Evolutionary conservation across 2,888 invertebrate genomes (phyloP).

Genomic region (Eupithecia pulchellata): DNA sequence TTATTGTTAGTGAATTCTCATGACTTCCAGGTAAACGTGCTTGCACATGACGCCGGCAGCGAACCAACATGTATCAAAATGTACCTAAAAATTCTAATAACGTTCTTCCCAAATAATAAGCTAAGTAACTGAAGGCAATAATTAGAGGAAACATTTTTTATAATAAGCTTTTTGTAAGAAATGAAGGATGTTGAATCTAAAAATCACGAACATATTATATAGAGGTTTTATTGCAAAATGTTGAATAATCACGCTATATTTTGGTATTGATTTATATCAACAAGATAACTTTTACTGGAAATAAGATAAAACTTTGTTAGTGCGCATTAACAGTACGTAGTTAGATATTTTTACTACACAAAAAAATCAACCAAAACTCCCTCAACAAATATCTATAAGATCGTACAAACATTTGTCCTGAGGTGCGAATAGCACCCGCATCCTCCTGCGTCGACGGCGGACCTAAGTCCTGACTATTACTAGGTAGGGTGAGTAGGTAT

Average conservation of each 20-base stretch:
- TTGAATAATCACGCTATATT: neutral
- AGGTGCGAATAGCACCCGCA: too few relatives aligned
- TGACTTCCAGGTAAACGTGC: constrained; percentile 70
- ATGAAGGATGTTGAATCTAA: neutral
- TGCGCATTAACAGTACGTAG: too few relatives aligned
- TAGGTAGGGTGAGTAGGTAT: too few relatives aligned
- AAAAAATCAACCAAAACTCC: too few relatives aligned
- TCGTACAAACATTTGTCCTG: too few relatives aligned
- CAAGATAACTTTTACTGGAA: too few relatives aligned
- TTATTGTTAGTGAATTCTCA: constrained; percentile 73
- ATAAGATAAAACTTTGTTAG: too few relatives aligned
- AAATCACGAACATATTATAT: too few relatives aligned
- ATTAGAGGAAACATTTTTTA: neutral
- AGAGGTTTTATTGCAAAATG: neutral
- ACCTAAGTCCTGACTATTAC: too few relatives aligned
- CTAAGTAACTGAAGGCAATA: neutral
- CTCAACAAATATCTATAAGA: too few relatives aligned
- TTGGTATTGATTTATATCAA: neutral
- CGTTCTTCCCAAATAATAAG: neutral
- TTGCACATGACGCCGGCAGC: constrained; percentile 24
- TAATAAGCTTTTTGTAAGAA: neutral
- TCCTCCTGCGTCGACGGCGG: too few relatives aligned
- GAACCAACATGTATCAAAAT: neutral
- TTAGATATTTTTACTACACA: too few relatives aligned
- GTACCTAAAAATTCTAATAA: neutral